Evolutionary conservation across 2,888 invertebrate species (phyloP), one percentile per base, ranked within the genome.

Genomic region (Dasypogon diadema): DNA sequence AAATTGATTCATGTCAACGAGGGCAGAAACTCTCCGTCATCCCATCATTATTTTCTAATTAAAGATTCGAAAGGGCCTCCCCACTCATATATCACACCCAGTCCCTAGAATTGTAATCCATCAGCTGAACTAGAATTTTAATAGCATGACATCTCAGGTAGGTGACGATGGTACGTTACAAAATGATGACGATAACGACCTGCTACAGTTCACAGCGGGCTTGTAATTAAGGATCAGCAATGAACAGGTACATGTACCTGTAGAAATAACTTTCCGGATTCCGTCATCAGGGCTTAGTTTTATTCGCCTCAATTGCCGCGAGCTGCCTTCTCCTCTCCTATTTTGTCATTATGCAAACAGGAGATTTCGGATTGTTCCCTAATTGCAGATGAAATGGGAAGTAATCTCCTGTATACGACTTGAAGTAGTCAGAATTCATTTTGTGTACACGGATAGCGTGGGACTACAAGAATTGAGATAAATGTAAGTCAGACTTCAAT

Each of bases 111-210:
- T 65, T 65, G 65, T 65, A 65, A 65, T 65, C 65, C 65, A 65
- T 65, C 65, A 65, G n/a, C 46, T n/a, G 65, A 48, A 65, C 65
- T 65, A 65, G 65, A 65, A 65, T 65, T 65, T 65, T 65, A 65
- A 65, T 65, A 65, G 48, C 22, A 46, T 65, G 65, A 65, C 65
- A 65, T 46, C 65, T 65, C 65, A 46, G 24, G 65, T 65, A 48
- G 65, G 65, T 65, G 65, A 46, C 10, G 65, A 65, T 21, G 60
- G 65, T 48, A 14, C 48, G 65, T 24, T 65, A 48, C 46, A 65
- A 42, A 42, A 65, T 22, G 24, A 24, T 10, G 24, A 5, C 65
- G 46, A 14, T 65, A 65, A 65, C 65, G 46, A 65, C 22, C 48
- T 22, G 42, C 30, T 16, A 42, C 21, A 63, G 63, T 63, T 63